Base-by-base conservation (phyloP, 2,888 invertebrate species). In the Taenaris catops region DNA sequence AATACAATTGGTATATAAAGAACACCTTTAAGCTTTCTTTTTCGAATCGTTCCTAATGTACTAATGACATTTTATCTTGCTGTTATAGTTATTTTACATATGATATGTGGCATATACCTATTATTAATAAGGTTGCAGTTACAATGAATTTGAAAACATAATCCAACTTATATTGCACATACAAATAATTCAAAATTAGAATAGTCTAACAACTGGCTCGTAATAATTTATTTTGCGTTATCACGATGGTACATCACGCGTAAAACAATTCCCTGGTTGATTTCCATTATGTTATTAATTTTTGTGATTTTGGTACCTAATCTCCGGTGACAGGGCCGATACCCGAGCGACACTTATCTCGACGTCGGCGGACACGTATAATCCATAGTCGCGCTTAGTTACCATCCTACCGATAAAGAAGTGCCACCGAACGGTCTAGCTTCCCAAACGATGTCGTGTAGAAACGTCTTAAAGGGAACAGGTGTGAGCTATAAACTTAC, bases 381-480 rank as follows among this genome's bases (percentile, higher is more conserved):
- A 84, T 86, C 84, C 86, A 86, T 86, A 84, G 79, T 83, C 86
- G 81, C n/a, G n/a, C n/a, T n/a, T n/a, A n/a, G n/a, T n/a, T n/a
- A n/a, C n/a, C n/a, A n/a, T n/a, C n/a, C n/a, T n/a, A n/a, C n/a
- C n/a, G n/a, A n/a, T n/a, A n/a, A n/a, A n/a, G n/a, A n/a, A n/a
- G n/a, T n/a, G n/a, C n/a, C n/a, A n/a, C n/a, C n/a, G n/a, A n/a
- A n/a, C n/a, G n/a, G n/a, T n/a, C n/a, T n/a, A n/a, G n/a, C n/a
- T n/a, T n/a, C n/a, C n/a, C n/a, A n/a, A n/a, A n/a, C n/a, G n/a
- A n/a, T n/a, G n/a, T n/a, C n/a, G n/a, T n/a, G n/a, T n/a, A n/a
- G n/a, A n/a, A n/a, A n/a, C n/a, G n/a, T n/a, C n/a, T n/a, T n/a
- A n/a, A n/a, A n/a, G n/a, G n/a, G n/a, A n/a, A n/a, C n/a, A n/a